These are phyloP conservation scores for Gryon sp. DNA, from an alignment of 1,140 invertebrate genomes.

Conservation along the genomic window DNA sequence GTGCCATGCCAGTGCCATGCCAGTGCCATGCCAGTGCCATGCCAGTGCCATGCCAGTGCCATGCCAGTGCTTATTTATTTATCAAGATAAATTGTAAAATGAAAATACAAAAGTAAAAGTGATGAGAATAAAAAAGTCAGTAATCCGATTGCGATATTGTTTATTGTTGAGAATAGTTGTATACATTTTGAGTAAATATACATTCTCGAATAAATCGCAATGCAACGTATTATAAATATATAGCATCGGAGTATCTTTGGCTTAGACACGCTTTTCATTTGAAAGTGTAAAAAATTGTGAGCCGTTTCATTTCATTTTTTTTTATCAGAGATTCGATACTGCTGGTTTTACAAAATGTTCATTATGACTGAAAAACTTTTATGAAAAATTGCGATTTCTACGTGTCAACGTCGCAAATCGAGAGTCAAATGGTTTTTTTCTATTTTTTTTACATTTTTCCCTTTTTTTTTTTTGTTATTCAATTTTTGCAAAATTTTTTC, in stretches of 20 bases:
- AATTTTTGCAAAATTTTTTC: background rate
- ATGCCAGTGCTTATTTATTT: no score
- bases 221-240: conserved; percentile 71
- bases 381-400: conserved; percentile 54
- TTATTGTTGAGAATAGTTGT: conserved; percentile 70
- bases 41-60: no score
- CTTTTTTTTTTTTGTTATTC: background rate
- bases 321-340: conserved; percentile 61
- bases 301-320: conserved; percentile 50
- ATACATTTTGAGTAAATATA: conserved; percentile 70
- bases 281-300: conserved; percentile 63
- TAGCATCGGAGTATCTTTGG: conserved; percentile 76
- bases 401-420: conserved; percentile 26
- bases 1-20: no score
- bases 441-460: background rate
- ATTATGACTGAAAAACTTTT: conserved; percentile 48
- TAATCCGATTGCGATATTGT: conserved; percentile 62
- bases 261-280: conserved; percentile 68
- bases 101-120: conserved; percentile 9
- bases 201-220: conserved; percentile 69
- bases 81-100: no score
- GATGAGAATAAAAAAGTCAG: conserved; percentile 2
- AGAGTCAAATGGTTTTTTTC: background rate
- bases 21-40: no score
- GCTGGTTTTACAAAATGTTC: conserved; percentile 54